Base-by-base conservation (phyloP, 1,140 invertebrate genomes). In the Macrosteles quadrilineatus region DNA sequence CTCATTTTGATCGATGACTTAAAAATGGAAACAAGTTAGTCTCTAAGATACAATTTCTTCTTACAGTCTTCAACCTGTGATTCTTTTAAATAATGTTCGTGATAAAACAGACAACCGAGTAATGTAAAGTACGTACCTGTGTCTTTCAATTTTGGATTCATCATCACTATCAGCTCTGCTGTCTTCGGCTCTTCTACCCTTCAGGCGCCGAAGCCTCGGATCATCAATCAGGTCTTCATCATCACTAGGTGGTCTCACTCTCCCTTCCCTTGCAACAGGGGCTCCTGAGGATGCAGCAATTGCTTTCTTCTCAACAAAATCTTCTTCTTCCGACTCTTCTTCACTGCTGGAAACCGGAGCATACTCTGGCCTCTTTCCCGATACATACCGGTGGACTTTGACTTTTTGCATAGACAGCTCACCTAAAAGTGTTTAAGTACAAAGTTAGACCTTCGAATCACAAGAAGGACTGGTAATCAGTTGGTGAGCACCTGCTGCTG, bases 321-420 rank as follows among this genome's bases (percentile, higher is more conserved):
- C 93, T 75, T 95, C 93, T 29, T 88, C 86, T 62, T 93, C 93
- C 4, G 90, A 92, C 69, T 95, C 93, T 73, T 95, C 93, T 67
- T 92, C 90, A 43, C 91, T 92, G 67, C 88, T 91, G 11, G 87
- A 87, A 25, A 86, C 85, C 72, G 91, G 91, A 23, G 95, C 95
- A 83, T 96, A 97, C 78, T 96, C 93, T n/a, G 95, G 95, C 68
- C 92, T 86, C 82, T 96, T 96, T 50, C 95, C 95, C 32, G 93
- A 95, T 64, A 97, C 92, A 78, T 97, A 97, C 67, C 95, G 86
- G 75, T 95, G 94, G 0, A 97, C 95, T 83, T 97, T 97, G 1
- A 97, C 95, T 80, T 97, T 97, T 85, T 97, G 91, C 95, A 97
- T 97, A 75, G 94, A 95, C 70, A 96, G 82, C 84, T 97, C 92